phyloP scores from a whole-genome alignment of 2,888 invertebrate species.

The Rotaria socialis region DNA sequence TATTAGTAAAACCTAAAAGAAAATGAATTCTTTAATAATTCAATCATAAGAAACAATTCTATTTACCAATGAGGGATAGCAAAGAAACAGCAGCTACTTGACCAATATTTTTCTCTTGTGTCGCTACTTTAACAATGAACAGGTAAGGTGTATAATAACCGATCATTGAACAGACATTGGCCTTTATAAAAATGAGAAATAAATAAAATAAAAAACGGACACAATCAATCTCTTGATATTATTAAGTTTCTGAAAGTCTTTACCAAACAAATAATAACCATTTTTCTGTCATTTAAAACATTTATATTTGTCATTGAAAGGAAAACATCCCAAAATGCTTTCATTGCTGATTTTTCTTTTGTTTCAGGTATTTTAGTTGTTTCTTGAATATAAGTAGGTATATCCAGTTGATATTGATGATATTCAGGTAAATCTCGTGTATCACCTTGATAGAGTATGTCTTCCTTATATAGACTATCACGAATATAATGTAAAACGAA shows the following conservation, averaged over 20 bases:
- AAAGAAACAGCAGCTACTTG: conserved; percentile 20
- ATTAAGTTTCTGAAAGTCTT: not conserved
- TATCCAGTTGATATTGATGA: conserved; percentile 34
- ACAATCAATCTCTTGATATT: too few relatives aligned
- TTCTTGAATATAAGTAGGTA: conserved; percentile 25
- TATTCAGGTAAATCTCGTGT: not conserved
- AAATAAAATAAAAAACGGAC: not conserved
- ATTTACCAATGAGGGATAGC: conserved; percentile 40
- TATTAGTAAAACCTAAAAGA: not conserved
- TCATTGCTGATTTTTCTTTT: not conserved
- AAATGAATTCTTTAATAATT: not conserved
- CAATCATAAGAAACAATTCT: not conserved
- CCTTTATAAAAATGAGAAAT: not conserved
- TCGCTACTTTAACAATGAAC: conserved; percentile 38
- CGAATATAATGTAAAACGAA: not conserved
- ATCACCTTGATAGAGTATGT: conserved; percentile 14
- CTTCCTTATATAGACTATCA: not conserved
- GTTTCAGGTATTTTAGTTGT: not conserved
- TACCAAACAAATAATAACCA: conserved; percentile 25
- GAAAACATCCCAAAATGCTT: conserved; percentile 13
- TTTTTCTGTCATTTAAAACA: not conserved
- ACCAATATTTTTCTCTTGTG: not conserved
- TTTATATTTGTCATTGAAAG: not conserved
- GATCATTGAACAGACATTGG: conserved; percentile 19
- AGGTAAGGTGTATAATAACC: conserved; percentile 44